Evolutionary conservation across 2,888 invertebrate genomes (phyloP).

Genomic region (Arctia plantaginis): DNA sequence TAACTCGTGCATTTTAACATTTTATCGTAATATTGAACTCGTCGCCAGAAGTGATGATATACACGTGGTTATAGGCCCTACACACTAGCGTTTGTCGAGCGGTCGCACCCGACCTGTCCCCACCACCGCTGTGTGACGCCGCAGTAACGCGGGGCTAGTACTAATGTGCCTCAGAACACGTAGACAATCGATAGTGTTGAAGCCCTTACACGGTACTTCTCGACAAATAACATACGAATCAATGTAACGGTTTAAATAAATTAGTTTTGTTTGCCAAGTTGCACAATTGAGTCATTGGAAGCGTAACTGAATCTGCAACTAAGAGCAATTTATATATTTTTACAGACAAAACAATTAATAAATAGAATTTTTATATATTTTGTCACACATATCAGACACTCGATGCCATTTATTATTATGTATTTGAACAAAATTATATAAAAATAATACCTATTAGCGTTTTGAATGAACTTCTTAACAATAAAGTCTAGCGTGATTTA

Average conservation of each 20-base stretch:
- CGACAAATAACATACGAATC: neutral
- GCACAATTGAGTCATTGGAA: neutral
- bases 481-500: neutral
- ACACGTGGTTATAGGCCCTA: neutral
- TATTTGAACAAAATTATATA: neutral
- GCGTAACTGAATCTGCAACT: neutral
- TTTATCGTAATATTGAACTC: constrained; percentile 34
- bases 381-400: neutral
- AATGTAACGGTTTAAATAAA: constrained; percentile 1
- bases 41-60: constrained; percentile 29
- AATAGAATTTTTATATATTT: neutral
- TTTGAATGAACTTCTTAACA: neutral
- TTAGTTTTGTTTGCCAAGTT: neutral
- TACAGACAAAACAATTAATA: neutral
- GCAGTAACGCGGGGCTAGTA: too few species aligned
- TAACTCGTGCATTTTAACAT: constrained; percentile 43
- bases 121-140: too few species aligned
- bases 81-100: neutral
- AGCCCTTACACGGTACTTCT: neutral
- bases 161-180: too few species aligned
- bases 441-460: neutral
- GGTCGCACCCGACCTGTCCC: too few species aligned
- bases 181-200: neutral
- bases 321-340: neutral
- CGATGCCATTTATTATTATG: neutral